Evolutionary conservation across 2,797 vertebrate species (phyloP).

Genomic region (Gila robusta): DNA sequence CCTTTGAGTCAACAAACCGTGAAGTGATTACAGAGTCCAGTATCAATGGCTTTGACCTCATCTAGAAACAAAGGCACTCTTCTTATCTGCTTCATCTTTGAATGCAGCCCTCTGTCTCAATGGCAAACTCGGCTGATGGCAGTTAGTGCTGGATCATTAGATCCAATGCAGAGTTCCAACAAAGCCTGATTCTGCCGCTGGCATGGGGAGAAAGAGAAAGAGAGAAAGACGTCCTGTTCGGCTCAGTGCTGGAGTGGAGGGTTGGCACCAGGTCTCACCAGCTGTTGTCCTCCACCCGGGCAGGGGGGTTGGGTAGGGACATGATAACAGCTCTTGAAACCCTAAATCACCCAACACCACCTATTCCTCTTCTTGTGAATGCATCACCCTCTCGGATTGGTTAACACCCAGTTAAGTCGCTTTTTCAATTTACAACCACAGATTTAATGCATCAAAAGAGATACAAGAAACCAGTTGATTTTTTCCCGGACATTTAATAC

Average conservation of each 20-base stretch:
- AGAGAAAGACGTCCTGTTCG: slow-evolving; percentile 38
- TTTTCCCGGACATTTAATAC: background rate
- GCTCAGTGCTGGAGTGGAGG: slow-evolving; percentile 23
- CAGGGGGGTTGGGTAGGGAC: background rate
- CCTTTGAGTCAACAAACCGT: slow-evolving; percentile 17
- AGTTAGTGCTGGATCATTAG: slow-evolving; percentile 39
- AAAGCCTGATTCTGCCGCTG: slow-evolving; percentile 30
- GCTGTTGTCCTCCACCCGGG: slow-evolving; percentile 46
- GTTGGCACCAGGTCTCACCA: slow-evolving; percentile 33
- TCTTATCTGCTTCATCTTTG: slow-evolving; percentile 23
- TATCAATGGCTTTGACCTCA: slow-evolving; percentile 36
- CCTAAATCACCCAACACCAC: slow-evolving; percentile 42
- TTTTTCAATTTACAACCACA: background rate
- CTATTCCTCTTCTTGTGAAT: slow-evolving; percentile 22
- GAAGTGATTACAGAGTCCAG: slow-evolving; percentile 34
- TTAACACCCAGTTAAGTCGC: slow-evolving; percentile 3
- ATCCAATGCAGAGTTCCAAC: slow-evolving; percentile 26
- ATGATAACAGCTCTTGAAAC: slow-evolving; percentile 39
- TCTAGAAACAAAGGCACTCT: slow-evolving; percentile 30
- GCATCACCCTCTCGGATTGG: slow-evolving; percentile 1
- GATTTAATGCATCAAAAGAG: slow-evolving; percentile 25
- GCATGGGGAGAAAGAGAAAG: background rate
- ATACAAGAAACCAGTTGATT: background rate
- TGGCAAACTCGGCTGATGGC: slow-evolving; percentile 10
- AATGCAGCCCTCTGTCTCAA: slow-evolving; percentile 25